Percentiles rank a stretch among this genome's conserved stretches.
Evolutionary conservation across 2,113 vertebrate genomes (phyloP).

Genomic region (Aphyosemion australe): DNA sequence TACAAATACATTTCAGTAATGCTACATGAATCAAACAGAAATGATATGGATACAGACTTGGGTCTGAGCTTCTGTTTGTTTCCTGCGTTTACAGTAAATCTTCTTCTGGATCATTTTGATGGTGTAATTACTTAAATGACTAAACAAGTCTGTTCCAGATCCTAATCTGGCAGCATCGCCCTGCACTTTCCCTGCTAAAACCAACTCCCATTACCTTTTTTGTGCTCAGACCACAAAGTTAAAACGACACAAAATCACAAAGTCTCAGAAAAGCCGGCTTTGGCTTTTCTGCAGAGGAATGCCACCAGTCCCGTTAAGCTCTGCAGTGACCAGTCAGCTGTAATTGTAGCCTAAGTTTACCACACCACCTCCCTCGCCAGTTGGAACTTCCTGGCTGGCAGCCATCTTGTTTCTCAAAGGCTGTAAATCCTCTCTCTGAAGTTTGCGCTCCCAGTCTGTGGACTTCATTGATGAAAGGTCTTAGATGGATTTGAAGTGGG

Average conservation of each 20-base stretch:
- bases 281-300: constrained; percentile 32
- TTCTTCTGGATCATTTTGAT: background rate
- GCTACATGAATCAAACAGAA: no score
- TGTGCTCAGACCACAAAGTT: constrained; percentile 38
- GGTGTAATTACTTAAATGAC: constrained; percentile 23
- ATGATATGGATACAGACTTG: no score
- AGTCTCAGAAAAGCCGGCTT: constrained; percentile 5
- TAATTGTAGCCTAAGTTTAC: constrained; percentile 62
- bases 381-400: constrained; percentile 26
- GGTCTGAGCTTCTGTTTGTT: background rate
- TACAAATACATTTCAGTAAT: no score
- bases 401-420: constrained; percentile 49
- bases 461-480: constrained; percentile 40
- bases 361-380: constrained; percentile 45
- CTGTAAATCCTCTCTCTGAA: constrained; percentile 51
- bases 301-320: constrained; percentile 29
- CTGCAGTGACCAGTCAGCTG: constrained; percentile 48
- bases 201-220: constrained; percentile 39
- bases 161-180: constrained; percentile 22
- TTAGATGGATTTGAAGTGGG: constrained; percentile 28
- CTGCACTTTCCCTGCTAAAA: constrained; percentile 27
- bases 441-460: constrained; percentile 35
- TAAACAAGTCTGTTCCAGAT: constrained; percentile 20
- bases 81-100: no score
- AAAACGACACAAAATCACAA: constrained; percentile 21